Evolutionary conservation across 1,140 invertebrate genomes (phyloP), one percentile per base, ranked within the genome.

Genomic region (Mesaphorura yosii): DNA sequence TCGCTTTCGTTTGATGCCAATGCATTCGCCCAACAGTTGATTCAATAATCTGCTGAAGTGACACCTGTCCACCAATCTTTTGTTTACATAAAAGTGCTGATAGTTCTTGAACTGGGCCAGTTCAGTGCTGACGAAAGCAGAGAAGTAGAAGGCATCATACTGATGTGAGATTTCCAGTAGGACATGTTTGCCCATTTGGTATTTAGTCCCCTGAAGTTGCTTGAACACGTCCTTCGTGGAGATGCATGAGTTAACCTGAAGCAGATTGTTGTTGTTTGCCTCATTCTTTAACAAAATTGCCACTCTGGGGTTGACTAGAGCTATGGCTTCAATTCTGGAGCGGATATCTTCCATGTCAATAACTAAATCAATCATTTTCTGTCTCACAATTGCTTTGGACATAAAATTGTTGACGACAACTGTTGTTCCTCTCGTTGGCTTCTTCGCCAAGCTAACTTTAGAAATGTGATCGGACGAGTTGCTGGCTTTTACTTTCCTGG

Each of bases 61-160:
- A 38, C 69, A 70, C 48, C 73, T 72, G 37, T 68, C 55, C n/a
- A 81, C 66, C 41, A 73, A 68, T 61, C 75, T 66, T 56, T 74
- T 75, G 68, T 82, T 82, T 2, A 82, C 68, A 67, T 74, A 82
- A 15, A 82, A 68, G 68, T 76, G 79, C 62, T 80, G 77, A 19
- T 74, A 64, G 51, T 72, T 67, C 50, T 72, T 76, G 46, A 66
- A 66, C 28, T 64, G 51, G 39, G 66, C 64, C 37, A 67, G 58
- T 45, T 72, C 68, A 57, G 70, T 76, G 42, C 72, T 69, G 37
- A 82, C 70, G 55, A 73, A 74, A 3, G 73, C 78, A 50, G 68
- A 69, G 10, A 80, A 65, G 60, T 67, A 70, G 57, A 77, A 76
- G 25, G 68, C 61, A 57, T 70, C 71, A 57, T 73, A 70, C 25